A percentile compares a stretch with the other conserved stretches of the same genome.
Conservation (phyloP, 2,888 invertebrate genomes). For the Ormyrus pomaceus region DNA sequence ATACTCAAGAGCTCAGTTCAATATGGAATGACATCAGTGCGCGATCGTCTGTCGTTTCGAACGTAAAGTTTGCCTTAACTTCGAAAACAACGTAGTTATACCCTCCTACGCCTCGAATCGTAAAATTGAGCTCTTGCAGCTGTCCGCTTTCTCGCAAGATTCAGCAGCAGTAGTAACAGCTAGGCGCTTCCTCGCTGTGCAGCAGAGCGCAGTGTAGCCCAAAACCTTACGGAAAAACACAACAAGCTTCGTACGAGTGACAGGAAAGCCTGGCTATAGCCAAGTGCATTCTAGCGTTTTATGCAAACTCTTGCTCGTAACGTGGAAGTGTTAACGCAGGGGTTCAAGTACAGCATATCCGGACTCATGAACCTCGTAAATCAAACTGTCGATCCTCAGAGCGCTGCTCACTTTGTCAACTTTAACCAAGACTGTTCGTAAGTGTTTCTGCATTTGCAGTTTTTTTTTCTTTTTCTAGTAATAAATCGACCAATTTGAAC, state of each 20-base stretch:
- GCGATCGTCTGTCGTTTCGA: conserved; percentile 31
- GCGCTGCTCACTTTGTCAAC: conserved; percentile 94
- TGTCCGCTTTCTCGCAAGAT: neutral
- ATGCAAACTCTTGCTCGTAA: conserved; percentile 76
- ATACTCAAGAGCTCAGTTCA: conserved; percentile 26
- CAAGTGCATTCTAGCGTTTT: conserved; percentile 64
- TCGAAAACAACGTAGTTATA: too few species aligned
- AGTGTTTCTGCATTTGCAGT: conserved; percentile 76
- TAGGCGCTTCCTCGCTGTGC: neutral
- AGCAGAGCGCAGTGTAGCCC: neutral
- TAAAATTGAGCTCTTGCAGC: neutral
- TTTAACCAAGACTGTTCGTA: conserved; percentile 99
- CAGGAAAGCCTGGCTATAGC: too few species aligned
- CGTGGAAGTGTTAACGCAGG: conserved; percentile 77
- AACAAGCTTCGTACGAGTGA: too few species aligned
- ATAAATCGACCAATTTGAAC: too few species aligned
- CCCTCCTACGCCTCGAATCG: neutral
- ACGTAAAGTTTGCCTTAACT: neutral
- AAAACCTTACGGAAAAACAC: too few species aligned
- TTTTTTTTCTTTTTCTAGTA: neutral
- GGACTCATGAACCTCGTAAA: conserved; percentile 91
- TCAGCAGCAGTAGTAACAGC: neutral
- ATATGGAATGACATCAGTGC: conserved; percentile 49
- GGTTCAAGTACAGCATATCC: conserved; percentile 77
- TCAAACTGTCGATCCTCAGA: conserved; percentile 86